phyloP scores from a whole-genome alignment of 2,888 invertebrate species.

The Augiades crinisus region DNA sequence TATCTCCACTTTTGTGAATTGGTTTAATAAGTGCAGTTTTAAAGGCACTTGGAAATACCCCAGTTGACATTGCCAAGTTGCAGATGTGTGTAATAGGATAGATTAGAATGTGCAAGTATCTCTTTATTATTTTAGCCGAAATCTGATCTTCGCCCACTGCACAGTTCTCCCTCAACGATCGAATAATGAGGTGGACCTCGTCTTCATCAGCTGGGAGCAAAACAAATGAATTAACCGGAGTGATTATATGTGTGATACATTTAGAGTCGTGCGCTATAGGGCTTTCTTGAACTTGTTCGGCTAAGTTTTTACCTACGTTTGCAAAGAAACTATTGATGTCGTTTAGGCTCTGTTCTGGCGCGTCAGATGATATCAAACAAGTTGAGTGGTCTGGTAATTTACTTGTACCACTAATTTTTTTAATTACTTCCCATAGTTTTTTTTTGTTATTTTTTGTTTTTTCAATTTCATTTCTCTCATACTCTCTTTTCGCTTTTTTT shows the following conservation, averaged over 20 bases:
- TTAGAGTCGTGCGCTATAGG: too few species aligned
- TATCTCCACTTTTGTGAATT: slow-evolving; percentile 19
- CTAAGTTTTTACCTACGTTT: slow-evolving; percentile 21
- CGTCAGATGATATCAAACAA: not conserved
- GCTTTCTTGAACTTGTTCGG: too few species aligned
- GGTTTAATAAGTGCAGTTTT: slow-evolving; percentile 28
- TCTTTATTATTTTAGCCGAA: slow-evolving; percentile 18
- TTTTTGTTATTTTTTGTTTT: slow-evolving; percentile 19
- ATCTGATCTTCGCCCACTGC: slow-evolving; percentile 26
- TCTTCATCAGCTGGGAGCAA: slow-evolving; percentile 9
- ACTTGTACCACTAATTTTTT: slow-evolving; percentile 17
- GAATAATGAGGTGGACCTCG: slow-evolving; percentile 15
- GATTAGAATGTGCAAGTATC: not conserved
- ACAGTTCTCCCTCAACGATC: slow-evolving; percentile 3
- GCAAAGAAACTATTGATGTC: slow-evolving; percentile 21
- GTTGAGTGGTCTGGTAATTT: not conserved
- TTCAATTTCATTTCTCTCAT: slow-evolving; percentile 22
- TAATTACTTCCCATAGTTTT: slow-evolving; percentile 23
- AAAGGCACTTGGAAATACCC: slow-evolving; percentile 18
- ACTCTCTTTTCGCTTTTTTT: slow-evolving; percentile 26
- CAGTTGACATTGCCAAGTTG: slow-evolving; percentile 14
- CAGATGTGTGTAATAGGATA: slow-evolving; percentile 19
- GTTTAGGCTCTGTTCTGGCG: slow-evolving; percentile 3
- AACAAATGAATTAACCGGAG: slow-evolving; percentile 8
- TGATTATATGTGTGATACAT: too few species aligned